These are phyloP conservation scores for Xestoiulus laeticollis DNA, from an alignment of 2,888 invertebrate species.

Conservation along the genomic window DNA sequence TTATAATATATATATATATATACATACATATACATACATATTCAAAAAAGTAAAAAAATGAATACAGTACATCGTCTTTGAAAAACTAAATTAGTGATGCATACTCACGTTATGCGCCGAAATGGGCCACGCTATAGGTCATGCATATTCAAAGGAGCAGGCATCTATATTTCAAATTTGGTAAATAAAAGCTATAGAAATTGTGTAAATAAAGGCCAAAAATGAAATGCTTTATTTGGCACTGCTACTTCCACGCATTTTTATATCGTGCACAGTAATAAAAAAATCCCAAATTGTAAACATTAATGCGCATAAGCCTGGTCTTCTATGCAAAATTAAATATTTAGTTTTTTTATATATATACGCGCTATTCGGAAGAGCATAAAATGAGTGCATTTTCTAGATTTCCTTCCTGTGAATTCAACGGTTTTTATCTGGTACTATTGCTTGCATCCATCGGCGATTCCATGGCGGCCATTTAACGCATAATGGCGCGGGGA, in stretches of 20 bases:
- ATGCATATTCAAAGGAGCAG: slow-evolving; percentile 1
- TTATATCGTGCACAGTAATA: not conserved
- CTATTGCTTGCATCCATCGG: not conserved
- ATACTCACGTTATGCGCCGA: not conserved
- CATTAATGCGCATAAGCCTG: slow-evolving; percentile 20
- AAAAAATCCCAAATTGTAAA: slow-evolving; percentile 32
- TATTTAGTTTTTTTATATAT: slow-evolving; percentile 3
- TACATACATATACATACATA: no score
- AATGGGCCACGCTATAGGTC: not conserved
- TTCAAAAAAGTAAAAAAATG: not conserved
- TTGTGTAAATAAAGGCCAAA: not conserved
- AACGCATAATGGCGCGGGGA: not conserved
- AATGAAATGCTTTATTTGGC: slow-evolving; percentile 12
- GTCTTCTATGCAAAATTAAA: not conserved
- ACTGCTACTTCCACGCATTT: slow-evolving; percentile 14
- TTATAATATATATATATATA: not conserved
- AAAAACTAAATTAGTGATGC: slow-evolving; percentile 37
- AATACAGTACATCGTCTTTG: not conserved
- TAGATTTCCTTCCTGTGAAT: not conserved
- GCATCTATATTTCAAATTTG: not conserved
- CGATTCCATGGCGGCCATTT: not conserved
- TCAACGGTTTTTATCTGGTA: not conserved
- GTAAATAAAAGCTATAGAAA: slow-evolving; percentile 21
- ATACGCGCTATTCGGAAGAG: not conserved
- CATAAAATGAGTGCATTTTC: not conserved